phyloP scores from a whole-genome alignment of 2,113 vertebrate species.

The Triplophysa siluroides region DNA sequence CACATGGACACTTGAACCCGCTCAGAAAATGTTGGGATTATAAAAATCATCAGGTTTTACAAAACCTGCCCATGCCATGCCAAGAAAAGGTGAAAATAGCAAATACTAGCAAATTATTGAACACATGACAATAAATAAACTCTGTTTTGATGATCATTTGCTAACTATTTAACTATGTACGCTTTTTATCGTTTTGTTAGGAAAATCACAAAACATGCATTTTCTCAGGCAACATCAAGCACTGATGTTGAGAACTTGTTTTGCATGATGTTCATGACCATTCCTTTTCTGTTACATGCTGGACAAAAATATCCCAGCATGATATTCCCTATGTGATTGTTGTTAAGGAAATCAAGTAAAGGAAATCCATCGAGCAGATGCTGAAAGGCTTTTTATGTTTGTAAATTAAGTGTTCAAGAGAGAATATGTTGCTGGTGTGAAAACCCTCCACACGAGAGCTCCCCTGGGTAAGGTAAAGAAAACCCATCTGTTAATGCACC shows the following conservation, averaged over 20 bases:
- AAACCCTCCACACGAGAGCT: conserved; percentile 16
- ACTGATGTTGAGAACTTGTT: not conserved
- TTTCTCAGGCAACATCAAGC: too few relatives aligned
- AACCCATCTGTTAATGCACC: conserved; percentile 19
- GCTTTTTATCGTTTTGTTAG: too few relatives aligned
- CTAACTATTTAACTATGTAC: too few relatives aligned
- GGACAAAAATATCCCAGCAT: not conserved
- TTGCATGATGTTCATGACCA: not conserved
- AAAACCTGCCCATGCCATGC: too few relatives aligned
- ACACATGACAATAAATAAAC: too few relatives aligned
- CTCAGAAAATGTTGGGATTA: too few relatives aligned
- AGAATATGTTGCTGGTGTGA: not conserved
- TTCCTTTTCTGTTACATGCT: not conserved
- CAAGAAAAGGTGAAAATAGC: too few relatives aligned
- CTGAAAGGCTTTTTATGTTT: conserved; percentile 35
- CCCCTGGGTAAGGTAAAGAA: conserved; percentile 7
- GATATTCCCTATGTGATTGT: not conserved
- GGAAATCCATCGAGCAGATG: not conserved
- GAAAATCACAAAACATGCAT: too few relatives aligned
- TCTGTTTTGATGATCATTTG: too few relatives aligned
- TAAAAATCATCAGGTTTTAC: too few relatives aligned
- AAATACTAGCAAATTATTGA: too few relatives aligned
- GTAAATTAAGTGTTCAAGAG: conserved; percentile 11
- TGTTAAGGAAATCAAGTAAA: not conserved
- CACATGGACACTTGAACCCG: too few relatives aligned